A percentile compares a stretch with the other conserved stretches of the same genome.
phyloP scores from a whole-genome alignment of 2,888 invertebrate species.

The Sphaerophoria rueppellii region DNA sequence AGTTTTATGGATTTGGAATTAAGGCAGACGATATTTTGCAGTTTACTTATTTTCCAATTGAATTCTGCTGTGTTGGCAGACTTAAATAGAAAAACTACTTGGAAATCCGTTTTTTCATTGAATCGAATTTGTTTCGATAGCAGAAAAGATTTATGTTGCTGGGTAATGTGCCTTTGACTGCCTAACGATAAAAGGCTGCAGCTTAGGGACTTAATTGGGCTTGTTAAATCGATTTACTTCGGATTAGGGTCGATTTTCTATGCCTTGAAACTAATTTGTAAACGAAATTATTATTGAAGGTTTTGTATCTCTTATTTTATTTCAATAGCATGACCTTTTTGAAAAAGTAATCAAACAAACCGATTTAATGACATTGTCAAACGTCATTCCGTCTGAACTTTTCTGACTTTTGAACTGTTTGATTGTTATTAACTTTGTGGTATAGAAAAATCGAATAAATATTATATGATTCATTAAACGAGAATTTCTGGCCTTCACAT shows the following conservation, averaged over 20 bases:
- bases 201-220: not conserved
- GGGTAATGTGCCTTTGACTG: not conserved
- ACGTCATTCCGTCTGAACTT: not conserved
- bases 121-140: conserved; percentile 17
- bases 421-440: not conserved
- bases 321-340: no score
- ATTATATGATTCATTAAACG: conserved; percentile 5
- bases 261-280: no score
- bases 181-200: conserved; percentile 13
- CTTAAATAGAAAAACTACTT: conserved; percentile 30
- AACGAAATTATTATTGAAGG: no score
- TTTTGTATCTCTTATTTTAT: no score
- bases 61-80: conserved; percentile 1
- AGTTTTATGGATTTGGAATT: conserved; percentile 36
- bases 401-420: not conserved
- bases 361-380: no score
- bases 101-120: conserved; percentile 14
- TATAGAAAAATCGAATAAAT: not conserved
- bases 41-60: conserved; percentile 6
- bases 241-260: not conserved
- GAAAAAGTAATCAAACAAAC: no score
- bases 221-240: not conserved
- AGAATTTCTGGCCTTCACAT: not conserved
- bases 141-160: conserved; percentile 2
- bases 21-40: conserved; percentile 31